Evolutionary conservation across 1,140 invertebrate genomes (phyloP).

Genomic region (Lordiphosa clarofinis): DNA sequence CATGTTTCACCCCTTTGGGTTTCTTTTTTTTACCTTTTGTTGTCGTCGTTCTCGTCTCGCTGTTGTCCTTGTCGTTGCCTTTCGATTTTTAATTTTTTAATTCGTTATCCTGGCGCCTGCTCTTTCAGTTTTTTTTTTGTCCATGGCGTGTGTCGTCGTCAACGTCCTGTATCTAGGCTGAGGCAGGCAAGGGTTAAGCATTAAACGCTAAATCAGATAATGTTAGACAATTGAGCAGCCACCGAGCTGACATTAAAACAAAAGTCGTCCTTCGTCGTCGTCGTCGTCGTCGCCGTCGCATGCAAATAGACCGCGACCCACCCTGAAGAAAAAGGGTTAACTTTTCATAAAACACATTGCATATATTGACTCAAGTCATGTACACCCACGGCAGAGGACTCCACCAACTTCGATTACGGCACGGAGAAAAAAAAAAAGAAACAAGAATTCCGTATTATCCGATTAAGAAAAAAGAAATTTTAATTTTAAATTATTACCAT

Average conservation of each 20-base stretch:
- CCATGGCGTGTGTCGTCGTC: conserved; percentile 46
- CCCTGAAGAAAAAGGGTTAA: conserved; percentile 11
- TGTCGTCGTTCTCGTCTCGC: conserved; percentile 29
- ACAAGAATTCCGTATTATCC: conserved; percentile 56
- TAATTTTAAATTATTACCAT: conserved; percentile 70
- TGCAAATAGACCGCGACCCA: conserved; percentile 41
- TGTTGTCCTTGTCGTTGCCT: conserved; percentile 54
- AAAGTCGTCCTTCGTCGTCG: conserved; percentile 38
- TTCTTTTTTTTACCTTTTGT: conserved; percentile 49
- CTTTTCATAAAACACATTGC: conserved; percentile 63
- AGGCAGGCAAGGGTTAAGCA: conserved; percentile 61
- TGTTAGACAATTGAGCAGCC: conserved; percentile 75
- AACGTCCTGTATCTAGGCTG: conserved; percentile 17
- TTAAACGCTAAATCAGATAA: conserved; percentile 77
- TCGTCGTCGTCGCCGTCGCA: conserved; percentile 27
- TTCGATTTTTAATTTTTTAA: conserved; percentile 79
- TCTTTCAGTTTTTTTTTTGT: conserved; percentile 18
- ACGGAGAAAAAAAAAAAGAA: neutral
- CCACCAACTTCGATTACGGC: conserved; percentile 67
- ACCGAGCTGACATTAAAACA: conserved; percentile 68
- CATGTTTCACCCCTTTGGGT: conserved; percentile 66
- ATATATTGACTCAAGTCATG: conserved; percentile 76
- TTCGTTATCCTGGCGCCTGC: conserved; percentile 75
- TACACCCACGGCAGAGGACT: conserved; percentile 56
- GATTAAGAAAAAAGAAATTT: conserved; percentile 61